Conservation (phyloP, 2,113 vertebrate genomes). For the Cebidichthys violaceus region DNA sequence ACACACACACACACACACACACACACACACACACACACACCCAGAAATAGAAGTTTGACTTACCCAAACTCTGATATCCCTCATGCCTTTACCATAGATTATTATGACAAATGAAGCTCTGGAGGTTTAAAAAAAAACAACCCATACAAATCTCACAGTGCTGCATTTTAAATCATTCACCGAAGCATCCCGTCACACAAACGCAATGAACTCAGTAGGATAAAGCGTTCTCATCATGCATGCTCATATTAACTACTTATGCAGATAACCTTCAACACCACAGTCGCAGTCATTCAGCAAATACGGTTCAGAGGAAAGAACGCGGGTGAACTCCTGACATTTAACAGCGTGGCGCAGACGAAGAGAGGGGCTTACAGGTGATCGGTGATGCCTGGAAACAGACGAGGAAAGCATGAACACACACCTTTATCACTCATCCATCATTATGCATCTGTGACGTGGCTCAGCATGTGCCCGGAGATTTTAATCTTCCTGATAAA, state of each 20-base stretch:
- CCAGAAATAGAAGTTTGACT: constrained; percentile 20
- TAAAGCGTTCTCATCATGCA: background rate
- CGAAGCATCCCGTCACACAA: constrained; percentile 2
- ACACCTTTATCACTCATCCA: constrained; percentile 45
- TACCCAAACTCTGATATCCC: constrained; percentile 1
- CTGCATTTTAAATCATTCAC: constrained; percentile 12
- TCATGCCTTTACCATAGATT: background rate
- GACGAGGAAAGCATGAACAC: constrained; percentile 54
- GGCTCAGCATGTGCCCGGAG: constrained; percentile 19
- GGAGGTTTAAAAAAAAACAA: constrained; percentile 8
- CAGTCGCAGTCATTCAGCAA: constrained; percentile 9
- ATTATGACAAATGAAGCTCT: background rate
- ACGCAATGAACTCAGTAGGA: background rate
- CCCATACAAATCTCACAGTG: background rate
- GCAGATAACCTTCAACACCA: constrained; percentile 43
- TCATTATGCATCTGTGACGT: constrained; percentile 32
- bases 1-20: too few species aligned
- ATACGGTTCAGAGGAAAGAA: constrained; percentile 17
- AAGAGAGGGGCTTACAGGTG: constrained; percentile 5
- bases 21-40: constrained; percentile 18
- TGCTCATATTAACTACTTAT: background rate
- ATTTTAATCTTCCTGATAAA: constrained; percentile 25
- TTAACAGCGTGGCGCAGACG: background rate
- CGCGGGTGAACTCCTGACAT: constrained; percentile 35
- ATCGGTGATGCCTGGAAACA: constrained; percentile 43